Base-by-base conservation (phyloP, 23 tunicate genomes). In the Phallusia fumigata region DNA sequence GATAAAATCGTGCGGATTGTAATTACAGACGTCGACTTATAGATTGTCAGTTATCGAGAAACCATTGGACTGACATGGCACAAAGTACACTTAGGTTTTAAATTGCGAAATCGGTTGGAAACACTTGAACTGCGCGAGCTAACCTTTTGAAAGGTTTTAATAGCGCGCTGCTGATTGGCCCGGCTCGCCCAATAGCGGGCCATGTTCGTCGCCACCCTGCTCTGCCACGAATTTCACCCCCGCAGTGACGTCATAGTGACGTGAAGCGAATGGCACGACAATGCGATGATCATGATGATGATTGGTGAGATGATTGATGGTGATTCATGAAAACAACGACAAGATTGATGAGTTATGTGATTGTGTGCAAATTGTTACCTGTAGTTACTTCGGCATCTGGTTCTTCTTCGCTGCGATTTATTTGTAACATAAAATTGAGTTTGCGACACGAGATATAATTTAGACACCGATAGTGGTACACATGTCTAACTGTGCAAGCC, bases 181-280 rank as follows among this genome's bases (percentile, higher is more conserved):
- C 84, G 77, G 36, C 75, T 78, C 21, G 90, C 87, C 96, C 96
- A 91, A 73, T 81, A 91, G 28, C 75, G 72, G 16, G 96, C 89
- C 65, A 91, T 76, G 58, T 86, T 83, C 22, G 78, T 50, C 31
- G 96, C 96, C 0, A 78, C 90, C 26, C 96, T 91, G 87, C 76
- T 50, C 78, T 79, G 44, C 31, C 86, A 35, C 35, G 32, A 32
- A 19, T 21, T 5, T 34, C 78, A 74, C 24, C 35, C n/a, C 35
- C 6, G 3, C 3, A 77, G 21, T 19, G n/a, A 45, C 19, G 16
- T 79, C 40, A 79, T 12, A 65, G 69, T 58, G 51, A 31, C 79
- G 88, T 69, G 18, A 24, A 18, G 76, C 44, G 8, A 32, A 33
- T 78, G 32, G 15, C 19, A 50, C 16, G 28, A 33, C 19, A 47